phyloP scores from a whole-genome alignment of 2,113 vertebrate genomes.

The Odontesthes bonariensis region DNA sequence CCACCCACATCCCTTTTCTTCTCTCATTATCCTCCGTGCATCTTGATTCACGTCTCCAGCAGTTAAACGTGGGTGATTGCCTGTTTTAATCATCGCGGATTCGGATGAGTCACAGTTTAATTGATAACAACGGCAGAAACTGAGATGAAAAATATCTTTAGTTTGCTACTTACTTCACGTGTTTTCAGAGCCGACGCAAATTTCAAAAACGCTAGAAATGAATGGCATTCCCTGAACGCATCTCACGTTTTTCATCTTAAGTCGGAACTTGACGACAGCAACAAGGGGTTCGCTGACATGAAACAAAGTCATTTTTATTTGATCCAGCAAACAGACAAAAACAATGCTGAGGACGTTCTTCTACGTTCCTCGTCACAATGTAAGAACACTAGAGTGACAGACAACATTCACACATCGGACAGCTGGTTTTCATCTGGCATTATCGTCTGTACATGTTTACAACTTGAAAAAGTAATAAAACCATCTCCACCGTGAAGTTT shows the following conservation, averaged over 20 bases:
- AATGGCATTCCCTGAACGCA: not conserved
- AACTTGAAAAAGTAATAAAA: constrained; percentile 17
- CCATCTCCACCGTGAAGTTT: constrained; percentile 4
- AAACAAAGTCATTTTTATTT: constrained; percentile 31
- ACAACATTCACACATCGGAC: constrained; percentile 36
- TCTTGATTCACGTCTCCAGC: constrained; percentile 54
- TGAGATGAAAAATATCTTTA: constrained; percentile 10
- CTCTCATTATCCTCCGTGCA: constrained; percentile 46
- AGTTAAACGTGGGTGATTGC: constrained; percentile 36
- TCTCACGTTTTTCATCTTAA: constrained; percentile 2
- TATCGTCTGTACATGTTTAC: constrained; percentile 31
- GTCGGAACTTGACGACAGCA: not conserved
- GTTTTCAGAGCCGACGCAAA: not conserved
- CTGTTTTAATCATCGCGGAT: constrained; percentile 26
- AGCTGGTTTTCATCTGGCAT: constrained; percentile 41
- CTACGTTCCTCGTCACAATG: constrained; percentile 29
- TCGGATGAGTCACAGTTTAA: constrained; percentile 47
- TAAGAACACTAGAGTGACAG: constrained; percentile 66
- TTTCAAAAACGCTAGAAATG: constrained; percentile 7
- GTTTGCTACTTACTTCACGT: not conserved
- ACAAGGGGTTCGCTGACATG: constrained; percentile 6
- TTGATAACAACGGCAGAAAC: not conserved
- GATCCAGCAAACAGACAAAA: constrained; percentile 44
- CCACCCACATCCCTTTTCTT: constrained; percentile 16
- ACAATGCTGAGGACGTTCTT: constrained; percentile 7